phyloP scores from a whole-genome alignment of 2,888 invertebrate genomes.

The Celastrina argiolus region DNA sequence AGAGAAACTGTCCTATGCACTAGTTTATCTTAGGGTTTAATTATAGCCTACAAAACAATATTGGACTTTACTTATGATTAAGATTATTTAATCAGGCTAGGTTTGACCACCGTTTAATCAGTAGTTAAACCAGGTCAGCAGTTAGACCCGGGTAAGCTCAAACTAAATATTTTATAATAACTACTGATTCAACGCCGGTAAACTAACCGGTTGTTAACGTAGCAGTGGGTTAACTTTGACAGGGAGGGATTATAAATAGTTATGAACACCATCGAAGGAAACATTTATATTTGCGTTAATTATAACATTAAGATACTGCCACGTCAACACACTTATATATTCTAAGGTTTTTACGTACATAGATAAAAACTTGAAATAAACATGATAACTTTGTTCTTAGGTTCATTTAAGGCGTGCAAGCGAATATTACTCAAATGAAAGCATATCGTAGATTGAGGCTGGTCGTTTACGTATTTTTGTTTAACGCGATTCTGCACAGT shows the following conservation, averaged over 20 bases:
- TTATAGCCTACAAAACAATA: conserved; percentile 32
- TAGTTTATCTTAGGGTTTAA: neutral
- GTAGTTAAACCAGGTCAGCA: neutral
- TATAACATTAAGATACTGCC: conserved; percentile 33
- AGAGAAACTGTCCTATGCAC: neutral
- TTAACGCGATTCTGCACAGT: no score
- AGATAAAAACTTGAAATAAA: conserved; percentile 5
- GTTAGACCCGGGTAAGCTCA: neutral
- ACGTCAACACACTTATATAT: conserved; percentile 27
- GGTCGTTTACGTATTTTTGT: no score
- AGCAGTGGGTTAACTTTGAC: conserved; percentile 31
- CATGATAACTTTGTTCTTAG: neutral
- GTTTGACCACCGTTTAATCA: conserved; percentile 5
- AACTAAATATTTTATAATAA: neutral
- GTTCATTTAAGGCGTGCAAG: conserved; percentile 9
- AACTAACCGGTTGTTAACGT: conserved; percentile 19
- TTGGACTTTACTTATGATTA: conserved; percentile 34
- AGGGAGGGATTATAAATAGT: conserved; percentile 31
- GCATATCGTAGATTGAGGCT: no score
- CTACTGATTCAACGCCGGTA: neutral
- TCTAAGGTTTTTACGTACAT: neutral
- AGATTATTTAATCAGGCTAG: neutral
- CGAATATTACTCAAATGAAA: neutral
- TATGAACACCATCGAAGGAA: conserved; percentile 33
- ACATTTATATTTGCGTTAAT: conserved; percentile 23